A percentile compares a stretch with the other conserved stretches of the same genome.
phyloP scores from a whole-genome alignment of 2,888 invertebrate species.

The Oasisia sp. region DNA sequence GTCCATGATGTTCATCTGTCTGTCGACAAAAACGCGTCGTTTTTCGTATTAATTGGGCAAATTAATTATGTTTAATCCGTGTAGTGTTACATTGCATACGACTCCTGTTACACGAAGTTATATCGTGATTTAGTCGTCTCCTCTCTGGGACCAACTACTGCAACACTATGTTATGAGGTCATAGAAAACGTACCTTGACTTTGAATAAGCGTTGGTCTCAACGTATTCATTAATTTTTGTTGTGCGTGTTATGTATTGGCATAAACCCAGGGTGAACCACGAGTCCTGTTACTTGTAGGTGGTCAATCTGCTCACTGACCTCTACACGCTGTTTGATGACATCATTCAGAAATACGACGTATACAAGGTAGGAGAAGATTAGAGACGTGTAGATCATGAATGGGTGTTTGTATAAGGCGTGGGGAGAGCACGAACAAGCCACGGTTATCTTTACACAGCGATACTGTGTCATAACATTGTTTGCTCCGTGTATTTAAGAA shows the following conservation, averaged over 20 bases:
- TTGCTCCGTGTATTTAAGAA: too few relatives aligned
- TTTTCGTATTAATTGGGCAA: too few relatives aligned
- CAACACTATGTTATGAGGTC: too few relatives aligned
- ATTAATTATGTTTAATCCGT: too few relatives aligned
- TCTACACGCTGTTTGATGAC: slow-evolving; percentile 60
- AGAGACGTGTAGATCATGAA: not conserved
- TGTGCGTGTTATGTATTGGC: not conserved
- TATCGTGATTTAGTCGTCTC: too few relatives aligned
- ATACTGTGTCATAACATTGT: too few relatives aligned
- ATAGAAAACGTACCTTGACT: too few relatives aligned
- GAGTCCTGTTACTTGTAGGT: slow-evolving; percentile 44
- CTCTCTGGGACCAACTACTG: too few relatives aligned
- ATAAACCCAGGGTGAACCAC: not conserved
- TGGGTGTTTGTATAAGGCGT: not conserved
- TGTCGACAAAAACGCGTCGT: slow-evolving; percentile 32
- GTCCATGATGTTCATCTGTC: slow-evolving; percentile 58
- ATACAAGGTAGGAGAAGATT: slow-evolving; percentile 42
- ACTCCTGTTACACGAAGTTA: too few relatives aligned
- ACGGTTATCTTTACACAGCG: not conserved
- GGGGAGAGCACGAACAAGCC: not conserved
- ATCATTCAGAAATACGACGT: slow-evolving; percentile 58
- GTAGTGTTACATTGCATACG: too few relatives aligned
- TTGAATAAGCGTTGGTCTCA: too few relatives aligned
- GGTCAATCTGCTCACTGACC: slow-evolving; percentile 58
- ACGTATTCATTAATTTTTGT: too few relatives aligned